Conservation (phyloP, 2,888 invertebrate genomes). For the Ommatoiulus sabulosus region DNA sequence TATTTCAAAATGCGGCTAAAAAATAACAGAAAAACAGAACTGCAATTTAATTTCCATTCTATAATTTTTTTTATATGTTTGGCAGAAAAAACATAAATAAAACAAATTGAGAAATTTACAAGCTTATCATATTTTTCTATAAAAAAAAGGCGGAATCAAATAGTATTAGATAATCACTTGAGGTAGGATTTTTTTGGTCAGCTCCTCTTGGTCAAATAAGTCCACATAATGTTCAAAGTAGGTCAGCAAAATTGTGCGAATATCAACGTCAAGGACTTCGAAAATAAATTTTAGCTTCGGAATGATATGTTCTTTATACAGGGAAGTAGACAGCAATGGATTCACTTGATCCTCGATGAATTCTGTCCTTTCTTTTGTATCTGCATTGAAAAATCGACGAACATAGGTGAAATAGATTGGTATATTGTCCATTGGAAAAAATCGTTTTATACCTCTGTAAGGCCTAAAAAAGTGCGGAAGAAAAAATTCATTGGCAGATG, state of each 20-base stretch:
- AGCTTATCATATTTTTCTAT: too few species aligned
- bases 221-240: constrained; percentile 82
- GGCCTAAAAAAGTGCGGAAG: constrained; percentile 80
- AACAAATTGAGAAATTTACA: too few species aligned
- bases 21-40: too few species aligned
- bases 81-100: too few species aligned
- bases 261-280: constrained; percentile 85
- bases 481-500: constrained; percentile 77
- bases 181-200: constrained; percentile 84
- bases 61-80: too few species aligned
- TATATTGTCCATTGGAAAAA: too few species aligned
- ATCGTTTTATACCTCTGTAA: constrained; percentile 76
- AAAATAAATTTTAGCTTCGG: constrained; percentile 76
- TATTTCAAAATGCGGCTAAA: too few species aligned
- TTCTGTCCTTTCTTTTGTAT: too few species aligned
- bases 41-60: too few species aligned
- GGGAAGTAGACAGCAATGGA: constrained; percentile 77
- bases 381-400: too few species aligned
- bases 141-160: too few species aligned
- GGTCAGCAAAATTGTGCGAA: constrained; percentile 80
- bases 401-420: too few species aligned
- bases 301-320: constrained; percentile 80
- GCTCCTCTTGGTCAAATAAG: constrained; percentile 80
- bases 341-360: constrained; percentile 37
- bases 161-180: constrained; percentile 72